Evolutionary conservation across 1,140 invertebrate species (phyloP), one percentile per base, ranked within the genome.

Genomic region (Saccostrea glomerata): DNA sequence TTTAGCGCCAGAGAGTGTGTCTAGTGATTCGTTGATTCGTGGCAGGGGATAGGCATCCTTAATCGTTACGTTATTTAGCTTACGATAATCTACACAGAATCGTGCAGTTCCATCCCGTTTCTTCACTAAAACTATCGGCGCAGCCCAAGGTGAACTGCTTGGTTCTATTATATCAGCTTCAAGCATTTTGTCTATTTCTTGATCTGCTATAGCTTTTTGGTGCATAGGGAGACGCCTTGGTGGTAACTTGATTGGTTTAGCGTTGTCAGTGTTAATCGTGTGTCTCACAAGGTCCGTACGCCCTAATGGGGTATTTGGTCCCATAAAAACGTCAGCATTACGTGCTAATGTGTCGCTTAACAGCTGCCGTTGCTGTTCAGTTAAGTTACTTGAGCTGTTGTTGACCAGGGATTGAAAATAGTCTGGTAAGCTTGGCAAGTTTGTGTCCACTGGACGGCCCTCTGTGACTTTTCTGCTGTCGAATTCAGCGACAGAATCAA

Each of bases 261-360:
- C 47, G 25, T 87, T 73, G 0, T 82, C 70, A 15, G 88, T 89
- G 13, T 87, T 82, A 47, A 89, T 85, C 20, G 25, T 25, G 55
- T 87, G 88, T 55, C 85, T 89, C 17, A 63, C 66, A 15, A 87
- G 25, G 47, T 83, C 86, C 30, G 86, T 87, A 30, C 73, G 63
- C 66, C 88, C 88, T 30, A 89, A 20, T 54, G 70, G 84, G n/a
- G 86, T 83, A 82, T 87, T 73, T 82, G 86, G 82, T 58, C 58
- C 60, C 30, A 89, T 89, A 55, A 89, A 87, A 84, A 91, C 88
- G 88, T 92, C 90, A 82, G 90, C 77, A 54, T 90, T 90, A 15
- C 89, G n/a, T 23, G 63, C 17, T 11, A 87, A 63, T 20, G 82
- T 84, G n/a, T 82, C 83, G 20, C 54, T n/a, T 47, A 85, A 54